phyloP scores from a whole-genome alignment of 2,888 invertebrate species.

The Aphodius sticticus region DNA sequence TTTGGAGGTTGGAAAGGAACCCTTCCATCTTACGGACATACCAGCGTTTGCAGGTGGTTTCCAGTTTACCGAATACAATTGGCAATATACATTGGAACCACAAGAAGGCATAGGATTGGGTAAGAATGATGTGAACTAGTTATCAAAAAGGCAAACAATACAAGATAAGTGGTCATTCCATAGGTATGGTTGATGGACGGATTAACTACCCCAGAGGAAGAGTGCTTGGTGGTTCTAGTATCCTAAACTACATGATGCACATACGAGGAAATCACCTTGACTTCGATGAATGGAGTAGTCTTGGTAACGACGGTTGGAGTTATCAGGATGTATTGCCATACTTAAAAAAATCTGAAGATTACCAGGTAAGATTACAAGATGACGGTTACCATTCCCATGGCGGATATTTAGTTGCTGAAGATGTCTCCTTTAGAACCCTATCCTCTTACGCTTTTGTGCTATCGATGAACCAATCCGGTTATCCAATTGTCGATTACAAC shows the following conservation, averaged over 20 bases:
- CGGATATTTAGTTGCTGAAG: slow-evolving; percentile 58
- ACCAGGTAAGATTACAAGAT: slow-evolving; percentile 52
- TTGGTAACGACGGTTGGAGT: slow-evolving; percentile 66
- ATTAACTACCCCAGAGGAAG: slow-evolving; percentile 64
- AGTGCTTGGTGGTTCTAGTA: slow-evolving; percentile 64
- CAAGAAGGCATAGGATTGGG: slow-evolving; percentile 63
- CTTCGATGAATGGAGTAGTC: slow-evolving; percentile 72
- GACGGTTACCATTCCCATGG: slow-evolving; percentile 57
- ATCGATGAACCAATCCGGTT: slow-evolving; percentile 72
- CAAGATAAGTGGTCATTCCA: neutral
- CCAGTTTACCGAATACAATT: slow-evolving; percentile 67
- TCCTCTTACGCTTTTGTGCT: slow-evolving; percentile 66
- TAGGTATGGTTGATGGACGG: slow-evolving; percentile 56
- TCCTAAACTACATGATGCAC: slow-evolving; percentile 65
- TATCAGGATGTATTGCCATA: slow-evolving; percentile 60
- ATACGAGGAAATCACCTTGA: slow-evolving; percentile 70
- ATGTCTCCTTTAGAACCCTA: slow-evolving; percentile 58
- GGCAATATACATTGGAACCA: slow-evolving; percentile 68
- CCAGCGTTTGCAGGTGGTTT: slow-evolving; percentile 64
- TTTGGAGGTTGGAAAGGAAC: slow-evolving; percentile 69
- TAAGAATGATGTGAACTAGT: slow-evolving; percentile 5
- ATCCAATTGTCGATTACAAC: slow-evolving; percentile 73
- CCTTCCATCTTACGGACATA: slow-evolving; percentile 63
- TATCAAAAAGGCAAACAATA: slow-evolving; percentile 14
- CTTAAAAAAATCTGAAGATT: slow-evolving; percentile 57